Evolutionary conservation across 1,140 invertebrate species (phyloP), one percentile per base, ranked within the genome.

Genomic region (Calliphora vicina): DNA sequence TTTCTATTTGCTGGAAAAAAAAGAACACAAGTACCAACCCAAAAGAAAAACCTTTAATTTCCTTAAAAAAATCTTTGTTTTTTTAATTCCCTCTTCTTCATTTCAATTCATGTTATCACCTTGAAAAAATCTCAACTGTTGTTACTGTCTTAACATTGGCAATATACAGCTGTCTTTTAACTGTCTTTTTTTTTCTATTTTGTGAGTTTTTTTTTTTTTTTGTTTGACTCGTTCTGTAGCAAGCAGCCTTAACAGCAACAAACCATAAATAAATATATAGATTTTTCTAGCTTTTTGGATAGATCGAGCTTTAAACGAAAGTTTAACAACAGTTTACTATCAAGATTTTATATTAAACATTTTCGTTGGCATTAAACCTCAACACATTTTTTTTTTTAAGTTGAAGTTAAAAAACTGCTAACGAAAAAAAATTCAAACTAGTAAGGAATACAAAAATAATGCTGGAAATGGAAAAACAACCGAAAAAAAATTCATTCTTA

Each of bases 211-310:
- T 29, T 29, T 29, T 8, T 29, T n/a, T n/a, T n/a, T n/a, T n/a
- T n/a, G n/a, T n/a, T n/a, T n/a, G n/a, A n/a, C n/a, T n/a, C n/a
- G n/a, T n/a, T n/a, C n/a, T 29, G 29, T 8, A 29, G 8, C 29
- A 3, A 29, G 2, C 2, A 29, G 29, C 29, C 35, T 35, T 20
- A 35, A 29, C 3, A 76, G 15, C 35, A 35, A n/a, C n/a, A n/a
- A 76, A 76, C 73, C 73, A 76, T 76, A 35, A 76, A 76, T 76
- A 76, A 76, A 76, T 76, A 76, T 35, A 76, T 35, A 35, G 15
- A 57, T 17, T 35, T 2, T 35, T 35, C 5, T 35, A 8, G 1
- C 35, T 10, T 8, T 35, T 35, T 10, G 6, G 29, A 35, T 35
- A 35, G 4, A 35, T 35, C 35, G 73, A 76, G 73, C 73, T 76